Evolutionary conservation across 2,113 vertebrate genomes (phyloP), one percentile per base, ranked within the genome.

Genomic region (Hypocryptadius cinnamomeus): DNA sequence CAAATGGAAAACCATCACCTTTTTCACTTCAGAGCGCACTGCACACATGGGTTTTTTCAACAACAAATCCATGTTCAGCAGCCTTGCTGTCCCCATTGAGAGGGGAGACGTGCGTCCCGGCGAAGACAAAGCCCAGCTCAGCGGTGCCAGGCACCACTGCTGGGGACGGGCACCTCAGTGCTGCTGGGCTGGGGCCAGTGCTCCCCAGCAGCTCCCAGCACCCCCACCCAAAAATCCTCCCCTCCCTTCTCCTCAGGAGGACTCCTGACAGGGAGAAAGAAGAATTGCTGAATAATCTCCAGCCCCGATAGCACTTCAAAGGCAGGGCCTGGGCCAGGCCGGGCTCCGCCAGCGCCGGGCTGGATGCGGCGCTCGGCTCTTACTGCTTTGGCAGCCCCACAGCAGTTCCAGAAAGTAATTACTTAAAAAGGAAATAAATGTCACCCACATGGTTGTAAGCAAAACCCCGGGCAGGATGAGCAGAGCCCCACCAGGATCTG

Each of bases 341-440:
- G 63, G 0, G 2, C 74, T 92, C 73, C 3, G 33, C 63, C 73
- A 73, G 91, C 3, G 2, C 86, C 0, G 13, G 6, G 76, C 80
- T 92, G 91, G 66, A 91, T 69, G 80, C 5, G 0, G 18, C 4
- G 0, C 94, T 85, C 42, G 1, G 59, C 94, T 92, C 94, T 44
- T 30, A 27, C 76, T 90, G n/a, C 68, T 79, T 70, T 92, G 89
- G 94, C 93, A 96, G 87, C 68, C 76, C 81, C 87, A n/a, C 54
- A 17, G 60, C 59, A 3, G 0, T 23, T 56, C 85, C 89, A 96
- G 92, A 95, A 87, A 91, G 66, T 47, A 95, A 91, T 93, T 94
- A 95, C 95, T 95, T 95, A 93, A 96, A 96, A 96, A 96, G 96
- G 95, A 96, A 96, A 95, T 86, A 96, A 96, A 95, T 90, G 91